These are phyloP conservation scores for Drosophila fulvimacula DNA, from an alignment of 2,888 invertebrate genomes.

Conservation along the genomic window DNA sequence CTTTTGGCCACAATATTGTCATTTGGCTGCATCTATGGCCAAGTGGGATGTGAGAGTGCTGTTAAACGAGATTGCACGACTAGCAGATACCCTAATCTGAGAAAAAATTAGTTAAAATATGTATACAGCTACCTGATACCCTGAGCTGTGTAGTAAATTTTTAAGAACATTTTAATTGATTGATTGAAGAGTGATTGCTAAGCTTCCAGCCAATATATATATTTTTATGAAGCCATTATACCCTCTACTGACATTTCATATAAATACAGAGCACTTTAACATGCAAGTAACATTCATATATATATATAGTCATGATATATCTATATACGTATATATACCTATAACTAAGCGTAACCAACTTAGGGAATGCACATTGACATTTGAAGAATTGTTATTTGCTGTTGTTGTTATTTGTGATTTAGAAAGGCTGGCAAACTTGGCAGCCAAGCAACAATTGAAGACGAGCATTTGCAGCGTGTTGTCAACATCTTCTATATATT, in stretches of 20 bases:
- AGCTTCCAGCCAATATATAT: too few species aligned
- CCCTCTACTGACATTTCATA: not conserved
- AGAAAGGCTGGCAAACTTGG: constrained; percentile 60
- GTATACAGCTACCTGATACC: not conserved
- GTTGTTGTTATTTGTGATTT: constrained; percentile 36
- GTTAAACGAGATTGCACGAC: not conserved
- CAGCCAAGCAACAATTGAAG: constrained; percentile 40
- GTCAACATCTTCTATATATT: constrained; percentile 31
- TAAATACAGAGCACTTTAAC: not conserved
- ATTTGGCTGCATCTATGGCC: constrained; percentile 47
- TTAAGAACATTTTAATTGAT: not conserved
- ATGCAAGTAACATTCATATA: constrained; percentile 1
- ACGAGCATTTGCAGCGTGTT: constrained; percentile 43
- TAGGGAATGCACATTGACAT: constrained; percentile 67
- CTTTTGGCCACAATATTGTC: constrained; percentile 35
- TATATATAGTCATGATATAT: constrained; percentile 2
- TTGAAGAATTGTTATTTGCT: constrained; percentile 51
- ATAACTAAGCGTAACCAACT: constrained; percentile 21
- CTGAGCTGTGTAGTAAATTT: too few species aligned
- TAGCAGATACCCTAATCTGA: not conserved
- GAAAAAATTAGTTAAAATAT: too few species aligned
- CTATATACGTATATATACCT: constrained; percentile 3
- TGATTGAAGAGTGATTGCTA: not conserved
- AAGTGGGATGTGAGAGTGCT: constrained; percentile 34
- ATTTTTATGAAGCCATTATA: not conserved